Base-by-base conservation (phyloP, 2,797 vertebrate species). In the Anolis apletophallus region DNA sequence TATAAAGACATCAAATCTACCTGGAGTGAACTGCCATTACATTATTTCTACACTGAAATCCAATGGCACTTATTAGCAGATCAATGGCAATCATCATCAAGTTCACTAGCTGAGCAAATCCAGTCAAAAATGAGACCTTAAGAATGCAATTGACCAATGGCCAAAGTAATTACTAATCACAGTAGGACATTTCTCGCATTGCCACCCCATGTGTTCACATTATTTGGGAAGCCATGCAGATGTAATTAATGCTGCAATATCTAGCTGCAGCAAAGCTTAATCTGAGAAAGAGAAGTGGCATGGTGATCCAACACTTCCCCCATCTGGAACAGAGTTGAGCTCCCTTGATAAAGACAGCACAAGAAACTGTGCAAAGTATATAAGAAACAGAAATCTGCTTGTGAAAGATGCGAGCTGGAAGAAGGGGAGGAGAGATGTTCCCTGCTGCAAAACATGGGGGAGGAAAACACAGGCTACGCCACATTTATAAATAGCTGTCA, bases 401-500 rank as follows among this genome's bases (percentile, higher is more conserved):
- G 81, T 59, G 81, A 74, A 61, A 54, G 68, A 73, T 74, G 89
- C 2, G 36, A 55, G 75, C 29, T 9, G 32, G 76, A 40, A 32
- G 87, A 86, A 10, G 34, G 54, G 88, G 13, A 6, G 50, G 50
- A 54, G 86, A 91, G 16, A 57, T 83, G 87, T 61, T 91, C 5
- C 73, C 71, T 83, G 81, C 46, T 87, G 73, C 26, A 80, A 82
- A 74, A 84, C 85, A 32, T 71, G 77, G 67, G 54, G 78, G 59
- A 85, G 72, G 57, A 77, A 54, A 90, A 80, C 3, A 19, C 54
- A 86, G 83, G 80, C 83, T 85, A 79, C 84, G 86, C 46, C 36
- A 11, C n/a, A 4, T 82, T 80, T n/a, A 82, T 89, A 92, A 91
- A 91, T 84, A 91, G 87, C 61, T 89, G 85, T 88, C 32, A 77